Conservation (phyloP, 2,113 vertebrate species). For the Phylloscopus whistleri region DNA sequence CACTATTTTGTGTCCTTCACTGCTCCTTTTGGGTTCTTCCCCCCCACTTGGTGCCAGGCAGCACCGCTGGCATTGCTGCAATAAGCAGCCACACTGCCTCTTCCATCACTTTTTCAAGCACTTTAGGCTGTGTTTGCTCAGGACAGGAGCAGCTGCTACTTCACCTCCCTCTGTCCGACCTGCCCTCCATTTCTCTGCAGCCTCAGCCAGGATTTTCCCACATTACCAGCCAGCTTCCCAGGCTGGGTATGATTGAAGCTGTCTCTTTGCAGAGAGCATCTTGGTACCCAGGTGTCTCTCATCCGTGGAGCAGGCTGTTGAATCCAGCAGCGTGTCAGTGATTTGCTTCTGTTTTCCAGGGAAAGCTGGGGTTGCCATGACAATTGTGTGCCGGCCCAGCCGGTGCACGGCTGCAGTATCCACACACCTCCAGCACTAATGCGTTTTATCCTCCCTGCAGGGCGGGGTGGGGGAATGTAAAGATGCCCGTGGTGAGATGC, state of each 20-base stretch:
- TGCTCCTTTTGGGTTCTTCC: not conserved
- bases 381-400: not conserved
- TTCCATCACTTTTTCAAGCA: rapidly evolving
- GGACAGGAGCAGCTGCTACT: not conserved
- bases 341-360: not conserved
- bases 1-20: not conserved
- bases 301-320: not conserved
- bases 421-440: not conserved
- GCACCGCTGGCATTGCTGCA: not conserved
- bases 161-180: not conserved
- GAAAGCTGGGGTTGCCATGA: conserved; percentile 34
- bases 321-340: not conserved
- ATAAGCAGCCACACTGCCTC: not conserved
- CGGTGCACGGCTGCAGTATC: not conserved
- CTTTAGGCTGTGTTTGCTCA: not conserved
- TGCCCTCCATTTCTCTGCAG: not conserved
- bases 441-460: not conserved
- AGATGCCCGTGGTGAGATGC: not conserved
- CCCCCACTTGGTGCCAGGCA: rapidly evolving
- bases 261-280: not conserved
- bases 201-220: not conserved
- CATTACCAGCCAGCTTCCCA: not conserved
- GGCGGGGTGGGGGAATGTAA: not conserved
- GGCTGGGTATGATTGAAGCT: not conserved
- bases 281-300: not conserved